These are phyloP conservation scores for Cheiracanthium punctorium DNA, from an alignment of 2,888 invertebrate species.

Conservation along the genomic window DNA sequence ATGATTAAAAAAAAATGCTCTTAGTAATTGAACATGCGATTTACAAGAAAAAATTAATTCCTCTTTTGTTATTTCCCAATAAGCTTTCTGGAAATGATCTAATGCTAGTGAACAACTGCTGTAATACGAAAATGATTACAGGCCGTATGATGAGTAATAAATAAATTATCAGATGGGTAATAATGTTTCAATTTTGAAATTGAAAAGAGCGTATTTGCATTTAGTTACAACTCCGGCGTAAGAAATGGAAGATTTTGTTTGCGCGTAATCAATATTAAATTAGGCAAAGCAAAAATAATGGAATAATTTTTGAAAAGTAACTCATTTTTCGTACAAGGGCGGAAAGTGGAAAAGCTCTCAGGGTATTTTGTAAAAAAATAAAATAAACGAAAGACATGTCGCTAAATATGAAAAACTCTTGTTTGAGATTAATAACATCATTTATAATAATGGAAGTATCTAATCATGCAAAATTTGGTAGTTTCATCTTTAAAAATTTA, in stretches of 20 bases:
- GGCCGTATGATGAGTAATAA: background rate
- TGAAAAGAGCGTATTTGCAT: too few relatives aligned
- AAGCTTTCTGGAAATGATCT: background rate
- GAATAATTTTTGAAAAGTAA: background rate
- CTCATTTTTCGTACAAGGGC: background rate
- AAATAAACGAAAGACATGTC: background rate
- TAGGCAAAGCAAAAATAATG: background rate
- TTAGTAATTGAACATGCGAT: background rate
- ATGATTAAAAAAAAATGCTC: background rate
- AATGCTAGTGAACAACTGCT: background rate
- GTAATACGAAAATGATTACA: background rate
- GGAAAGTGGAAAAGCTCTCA: too few relatives aligned
- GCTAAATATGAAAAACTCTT: conserved; percentile 16
- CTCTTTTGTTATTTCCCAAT: background rate
- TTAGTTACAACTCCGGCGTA: too few relatives aligned
- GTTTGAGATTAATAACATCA: too few relatives aligned
- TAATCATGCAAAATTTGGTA: too few relatives aligned
- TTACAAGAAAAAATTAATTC: conserved; percentile 2
- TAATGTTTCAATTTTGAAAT: background rate
- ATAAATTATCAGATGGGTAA: background rate
- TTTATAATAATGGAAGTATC: too few relatives aligned
- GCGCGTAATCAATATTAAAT: background rate
- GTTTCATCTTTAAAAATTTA: too few relatives aligned
- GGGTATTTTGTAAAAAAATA: too few relatives aligned
- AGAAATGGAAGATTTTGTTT: too few relatives aligned